Evolutionary conservation across 2,113 vertebrate genomes (phyloP).

Genomic region (Bungarus multicinctus): DNA sequence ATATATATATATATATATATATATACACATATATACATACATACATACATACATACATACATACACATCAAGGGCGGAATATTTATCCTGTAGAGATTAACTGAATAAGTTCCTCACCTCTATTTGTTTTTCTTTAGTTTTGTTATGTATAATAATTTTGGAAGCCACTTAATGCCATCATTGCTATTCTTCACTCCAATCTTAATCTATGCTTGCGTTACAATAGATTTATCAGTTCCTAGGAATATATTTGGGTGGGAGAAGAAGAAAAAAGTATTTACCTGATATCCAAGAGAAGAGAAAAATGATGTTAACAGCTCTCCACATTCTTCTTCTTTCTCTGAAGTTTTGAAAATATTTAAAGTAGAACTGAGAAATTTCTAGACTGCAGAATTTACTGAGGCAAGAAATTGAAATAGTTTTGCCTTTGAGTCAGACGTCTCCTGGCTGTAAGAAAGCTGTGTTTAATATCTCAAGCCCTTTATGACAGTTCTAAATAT

Average conservation of each 20-base stretch:
- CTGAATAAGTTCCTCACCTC: not conserved
- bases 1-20: too few species aligned
- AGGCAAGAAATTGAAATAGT: not conserved
- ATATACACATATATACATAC: too few species aligned
- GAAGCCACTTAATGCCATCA: not conserved
- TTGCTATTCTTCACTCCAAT: not conserved
- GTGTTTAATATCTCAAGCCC: not conserved
- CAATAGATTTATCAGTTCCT: too few species aligned
- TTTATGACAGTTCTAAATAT: not conserved
- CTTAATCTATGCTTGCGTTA: not conserved
- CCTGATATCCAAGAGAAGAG: not conserved
- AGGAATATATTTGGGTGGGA: not conserved
- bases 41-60: too few species aligned
- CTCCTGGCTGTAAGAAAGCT: not conserved
- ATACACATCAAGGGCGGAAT: not conserved
- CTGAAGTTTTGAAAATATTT: not conserved
- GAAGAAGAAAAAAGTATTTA: not conserved
- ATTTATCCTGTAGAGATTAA: not conserved
- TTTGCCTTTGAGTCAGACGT: not conserved
- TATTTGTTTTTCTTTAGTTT: not conserved
- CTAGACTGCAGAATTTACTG: not conserved
- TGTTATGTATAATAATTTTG: not conserved
- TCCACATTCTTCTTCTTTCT: conserved; percentile 4
- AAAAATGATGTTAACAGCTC: not conserved
- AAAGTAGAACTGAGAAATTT: not conserved